Conservation (phyloP, 2,797 vertebrate genomes). For the Anableps anableps region DNA sequence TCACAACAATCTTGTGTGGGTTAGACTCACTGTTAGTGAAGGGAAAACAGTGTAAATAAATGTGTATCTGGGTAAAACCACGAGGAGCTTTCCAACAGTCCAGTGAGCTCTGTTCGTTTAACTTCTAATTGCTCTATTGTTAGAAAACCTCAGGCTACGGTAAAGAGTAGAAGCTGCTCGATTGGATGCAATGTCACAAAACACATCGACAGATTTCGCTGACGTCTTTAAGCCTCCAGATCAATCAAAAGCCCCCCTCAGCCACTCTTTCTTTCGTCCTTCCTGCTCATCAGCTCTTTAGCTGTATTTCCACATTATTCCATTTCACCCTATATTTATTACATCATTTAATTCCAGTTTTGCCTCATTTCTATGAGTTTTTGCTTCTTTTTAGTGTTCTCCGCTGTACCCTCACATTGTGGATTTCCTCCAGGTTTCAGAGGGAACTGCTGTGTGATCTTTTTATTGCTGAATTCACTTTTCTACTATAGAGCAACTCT, state of each 20-base stretch:
- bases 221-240: constrained; percentile 41
- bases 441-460: neutral
- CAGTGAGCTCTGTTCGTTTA: constrained; percentile 30
- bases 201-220: constrained; percentile 38
- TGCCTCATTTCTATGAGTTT: neutral
- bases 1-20: neutral
- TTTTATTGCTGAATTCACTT: constrained; percentile 2
- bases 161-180: constrained; percentile 22
- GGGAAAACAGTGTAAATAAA: neutral
- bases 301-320: constrained; percentile 4
- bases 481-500: neutral
- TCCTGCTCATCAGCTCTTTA: neutral
- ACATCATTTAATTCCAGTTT: constrained; percentile 8
- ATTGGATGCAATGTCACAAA: constrained; percentile 58
- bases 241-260: constrained; percentile 33
- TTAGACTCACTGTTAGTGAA: neutral
- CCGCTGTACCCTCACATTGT: neutral
- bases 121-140: constrained; percentile 45
- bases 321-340: neutral
- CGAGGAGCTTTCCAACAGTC: constrained; percentile 4
- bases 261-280: constrained; percentile 1
- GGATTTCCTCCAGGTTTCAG: neutral
- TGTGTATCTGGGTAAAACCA: no score
- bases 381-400: neutral
- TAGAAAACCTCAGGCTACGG: constrained; percentile 19